Evolutionary conservation across 2,113 vertebrate species (phyloP).

Genomic region (Callorhinus ursinus): DNA sequence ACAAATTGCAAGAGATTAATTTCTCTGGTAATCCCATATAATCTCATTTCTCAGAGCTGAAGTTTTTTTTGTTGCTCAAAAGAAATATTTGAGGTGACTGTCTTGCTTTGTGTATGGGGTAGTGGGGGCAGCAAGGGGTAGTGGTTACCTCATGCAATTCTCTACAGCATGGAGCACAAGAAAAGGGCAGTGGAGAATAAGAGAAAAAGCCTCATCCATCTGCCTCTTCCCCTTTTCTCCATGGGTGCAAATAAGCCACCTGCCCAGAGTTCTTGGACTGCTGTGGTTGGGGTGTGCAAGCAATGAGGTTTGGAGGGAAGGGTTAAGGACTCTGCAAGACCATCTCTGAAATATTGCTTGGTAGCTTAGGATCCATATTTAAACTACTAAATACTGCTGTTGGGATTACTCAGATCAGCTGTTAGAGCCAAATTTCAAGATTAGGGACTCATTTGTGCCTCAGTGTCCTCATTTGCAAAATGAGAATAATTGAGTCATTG

Average conservation of each 20-base stretch:
- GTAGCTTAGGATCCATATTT: not conserved
- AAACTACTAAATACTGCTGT: not conserved
- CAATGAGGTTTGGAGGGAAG: not conserved
- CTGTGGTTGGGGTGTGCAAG: not conserved
- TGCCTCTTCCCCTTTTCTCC: not conserved
- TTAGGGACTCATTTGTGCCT: not conserved
- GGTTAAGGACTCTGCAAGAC: not conserved
- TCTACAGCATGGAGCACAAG: not conserved
- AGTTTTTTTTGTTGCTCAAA: constrained; percentile 21
- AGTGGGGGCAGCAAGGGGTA: not conserved
- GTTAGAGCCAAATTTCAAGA: constrained; percentile 5
- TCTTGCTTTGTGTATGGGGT: not conserved
- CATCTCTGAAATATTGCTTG: not conserved
- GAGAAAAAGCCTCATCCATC: not conserved
- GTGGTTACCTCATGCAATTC: not conserved
- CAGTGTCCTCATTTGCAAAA: constrained; percentile 38
- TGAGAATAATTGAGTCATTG: not conserved
- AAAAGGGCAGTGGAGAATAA: not conserved
- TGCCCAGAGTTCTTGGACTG: not conserved
- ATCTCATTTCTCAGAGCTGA: not conserved
- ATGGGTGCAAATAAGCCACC: not conserved
- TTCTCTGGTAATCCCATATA: not conserved
- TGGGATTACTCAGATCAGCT: not conserved
- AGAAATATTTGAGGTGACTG: not conserved
- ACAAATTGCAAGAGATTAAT: not conserved